Percentiles rank a stretch among this genome's conserved stretches.
phyloP scores from a whole-genome alignment of 1,140 invertebrate genomes.

The Ericerus pela region DNA sequence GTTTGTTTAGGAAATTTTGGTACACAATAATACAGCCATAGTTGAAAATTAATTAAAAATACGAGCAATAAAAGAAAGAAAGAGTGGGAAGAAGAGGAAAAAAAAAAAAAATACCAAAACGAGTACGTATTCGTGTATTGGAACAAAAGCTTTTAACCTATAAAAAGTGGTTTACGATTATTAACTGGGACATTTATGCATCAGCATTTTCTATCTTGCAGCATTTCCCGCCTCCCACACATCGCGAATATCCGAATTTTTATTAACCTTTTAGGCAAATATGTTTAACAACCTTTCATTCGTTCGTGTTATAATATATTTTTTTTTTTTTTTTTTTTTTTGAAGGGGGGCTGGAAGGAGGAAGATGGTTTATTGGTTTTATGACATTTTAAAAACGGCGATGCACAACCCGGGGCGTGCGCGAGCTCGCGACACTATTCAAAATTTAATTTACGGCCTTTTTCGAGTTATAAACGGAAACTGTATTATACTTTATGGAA shows the following conservation, averaged over 20 bases:
- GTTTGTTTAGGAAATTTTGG: no score
- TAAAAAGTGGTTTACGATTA: conserved; percentile 7
- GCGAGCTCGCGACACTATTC: not conserved
- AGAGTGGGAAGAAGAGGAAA: no score
- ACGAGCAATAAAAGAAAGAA: conserved; percentile 7
- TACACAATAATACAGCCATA: no score
- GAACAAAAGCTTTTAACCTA: conserved; percentile 10
- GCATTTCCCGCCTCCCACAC: no score
- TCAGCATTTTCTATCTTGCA: conserved; percentile 4
- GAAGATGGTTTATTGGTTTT: conserved; percentile 12
- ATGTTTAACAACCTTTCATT: conserved; percentile 11
- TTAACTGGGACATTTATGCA: conserved; percentile 11
- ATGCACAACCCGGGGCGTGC: not conserved
- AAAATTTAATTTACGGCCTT: conserved; percentile 10
- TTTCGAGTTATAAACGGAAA: not conserved
- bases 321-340: no score
- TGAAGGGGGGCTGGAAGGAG: no score
- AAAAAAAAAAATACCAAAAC: no score
- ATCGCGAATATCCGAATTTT: conserved; percentile 10
- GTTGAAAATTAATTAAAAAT: conserved; percentile 9
- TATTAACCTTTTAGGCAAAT: conserved; percentile 12
- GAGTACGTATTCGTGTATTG: no score
- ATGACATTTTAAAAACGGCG: conserved; percentile 4
- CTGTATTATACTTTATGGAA: not conserved
- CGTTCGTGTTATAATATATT: not conserved